phyloP scores from a whole-genome alignment of 2,888 invertebrate genomes.

The Idaea biselata region DNA sequence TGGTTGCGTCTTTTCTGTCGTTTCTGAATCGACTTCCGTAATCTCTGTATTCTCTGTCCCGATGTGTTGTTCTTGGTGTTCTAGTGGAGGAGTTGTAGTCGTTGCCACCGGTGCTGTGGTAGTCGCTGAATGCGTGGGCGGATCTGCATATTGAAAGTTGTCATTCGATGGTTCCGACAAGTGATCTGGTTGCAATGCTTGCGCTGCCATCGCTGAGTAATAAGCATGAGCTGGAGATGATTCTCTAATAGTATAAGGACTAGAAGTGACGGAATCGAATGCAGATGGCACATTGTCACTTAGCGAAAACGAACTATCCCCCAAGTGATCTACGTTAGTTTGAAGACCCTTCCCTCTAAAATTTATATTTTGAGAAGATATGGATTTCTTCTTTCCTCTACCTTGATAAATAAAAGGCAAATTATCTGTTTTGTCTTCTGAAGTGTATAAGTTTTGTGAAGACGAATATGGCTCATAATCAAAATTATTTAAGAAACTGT shows the following conservation, averaged over 20 bases:
- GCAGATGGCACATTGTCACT: slow-evolving; percentile 33
- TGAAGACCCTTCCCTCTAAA: slow-evolving; percentile 66
- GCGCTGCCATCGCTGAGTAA: slow-evolving; percentile 61
- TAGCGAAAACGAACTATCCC: slow-evolving; percentile 41
- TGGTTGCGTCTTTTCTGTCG: slow-evolving; percentile 37
- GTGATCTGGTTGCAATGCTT: slow-evolving; percentile 56
- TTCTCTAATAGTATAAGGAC: slow-evolving; percentile 56
- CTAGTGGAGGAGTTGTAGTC: slow-evolving; percentile 35
- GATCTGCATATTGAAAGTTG: slow-evolving; percentile 62
- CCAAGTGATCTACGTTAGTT: slow-evolving; percentile 61
- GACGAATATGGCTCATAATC: slow-evolving; percentile 65
- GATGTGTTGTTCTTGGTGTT: slow-evolving; percentile 5
- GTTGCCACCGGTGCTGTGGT: slow-evolving; percentile 40
- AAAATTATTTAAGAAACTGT: slow-evolving; percentile 54
- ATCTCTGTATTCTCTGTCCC: slow-evolving; percentile 30
- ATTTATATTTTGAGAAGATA: slow-evolving; percentile 69
- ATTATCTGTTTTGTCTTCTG: slow-evolving; percentile 50
- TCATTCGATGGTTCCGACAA: slow-evolving; percentile 64
- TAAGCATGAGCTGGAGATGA: slow-evolving; percentile 61
- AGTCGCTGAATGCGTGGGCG: slow-evolving; percentile 48
- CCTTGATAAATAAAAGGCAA: slow-evolving; percentile 34
- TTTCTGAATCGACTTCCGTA: slow-evolving; percentile 31
- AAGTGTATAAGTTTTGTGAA: slow-evolving; percentile 52
- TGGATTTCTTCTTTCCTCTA: slow-evolving; percentile 63
- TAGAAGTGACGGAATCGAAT: slow-evolving; percentile 42